phyloP scores from a whole-genome alignment of 2,113 vertebrate genomes.

The Calyptomena viridis region DNA sequence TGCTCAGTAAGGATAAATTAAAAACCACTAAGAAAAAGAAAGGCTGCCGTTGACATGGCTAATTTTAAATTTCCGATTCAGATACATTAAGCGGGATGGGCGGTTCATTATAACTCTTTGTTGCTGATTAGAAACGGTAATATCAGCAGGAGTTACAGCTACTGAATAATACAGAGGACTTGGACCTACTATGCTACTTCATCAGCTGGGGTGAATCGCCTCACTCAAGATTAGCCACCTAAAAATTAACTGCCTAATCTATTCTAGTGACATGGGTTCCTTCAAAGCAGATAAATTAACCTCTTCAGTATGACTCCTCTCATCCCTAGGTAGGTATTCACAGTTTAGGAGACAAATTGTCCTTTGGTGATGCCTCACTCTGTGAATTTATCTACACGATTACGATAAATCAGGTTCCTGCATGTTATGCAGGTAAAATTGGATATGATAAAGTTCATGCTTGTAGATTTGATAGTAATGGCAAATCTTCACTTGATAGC shows the following conservation, averaged over 20 bases:
- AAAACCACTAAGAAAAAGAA: neutral
- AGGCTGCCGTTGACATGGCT: neutral
- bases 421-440: neutral
- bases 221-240: neutral
- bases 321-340: neutral
- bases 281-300: neutral
- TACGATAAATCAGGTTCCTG: neutral
- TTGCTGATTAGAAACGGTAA: neutral
- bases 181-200: neutral
- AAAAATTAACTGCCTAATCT: neutral
- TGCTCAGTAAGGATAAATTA: neutral
- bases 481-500: neutral
- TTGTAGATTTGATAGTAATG: neutral
- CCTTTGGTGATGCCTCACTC: neutral
- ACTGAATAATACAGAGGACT: neutral
- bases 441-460: neutral
- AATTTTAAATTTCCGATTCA: neutral
- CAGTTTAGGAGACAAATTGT: neutral
- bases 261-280: neutral
- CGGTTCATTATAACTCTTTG: neutral
- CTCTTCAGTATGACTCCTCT: neutral
- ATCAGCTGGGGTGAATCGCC: neutral
- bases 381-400: neutral
- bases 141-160: neutral
- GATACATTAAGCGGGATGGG: neutral